Percentiles rank a stretch among this genome's conserved stretches.
These are phyloP conservation scores for Cynodonichthys magdalenae DNA, from an alignment of 2,797 vertebrate species.

Conservation along the genomic window DNA sequence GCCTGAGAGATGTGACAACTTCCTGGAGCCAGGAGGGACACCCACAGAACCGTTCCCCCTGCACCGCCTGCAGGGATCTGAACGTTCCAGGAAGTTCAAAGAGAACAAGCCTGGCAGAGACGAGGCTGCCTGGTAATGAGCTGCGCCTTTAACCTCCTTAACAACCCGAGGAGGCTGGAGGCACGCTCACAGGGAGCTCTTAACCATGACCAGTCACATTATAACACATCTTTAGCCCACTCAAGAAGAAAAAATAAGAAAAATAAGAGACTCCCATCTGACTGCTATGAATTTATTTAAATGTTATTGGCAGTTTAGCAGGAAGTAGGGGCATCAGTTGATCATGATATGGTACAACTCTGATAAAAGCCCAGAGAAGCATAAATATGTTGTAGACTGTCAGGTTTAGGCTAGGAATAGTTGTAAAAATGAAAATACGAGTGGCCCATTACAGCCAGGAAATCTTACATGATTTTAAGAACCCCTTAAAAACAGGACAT, in stretches of 20 bases:
- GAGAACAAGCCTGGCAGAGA: slow-evolving; percentile 35
- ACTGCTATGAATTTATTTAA: slow-evolving; percentile 3
- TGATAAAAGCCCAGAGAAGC: slow-evolving; percentile 16
- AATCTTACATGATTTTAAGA: slow-evolving; percentile 13
- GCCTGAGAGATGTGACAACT: slow-evolving; percentile 15
- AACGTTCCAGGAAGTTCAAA: slow-evolving; percentile 57
- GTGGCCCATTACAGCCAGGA: slow-evolving; percentile 15
- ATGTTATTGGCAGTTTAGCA: slow-evolving; percentile 9
- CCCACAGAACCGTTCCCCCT: slow-evolving; percentile 5
- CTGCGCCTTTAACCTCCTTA: slow-evolving; percentile 41
- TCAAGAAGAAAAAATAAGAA: background rate
- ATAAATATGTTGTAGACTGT: slow-evolving; percentile 11
- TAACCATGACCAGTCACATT: slow-evolving; percentile 39
- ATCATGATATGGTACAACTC: slow-evolving; percentile 25
- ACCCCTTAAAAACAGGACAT: background rate
- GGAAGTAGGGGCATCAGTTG: background rate
- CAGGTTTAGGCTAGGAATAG: slow-evolving; percentile 21
- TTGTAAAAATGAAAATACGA: background rate
- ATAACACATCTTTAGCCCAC: slow-evolving; percentile 21
- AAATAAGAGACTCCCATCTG: slow-evolving; percentile 5
- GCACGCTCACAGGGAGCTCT: slow-evolving; percentile 21
- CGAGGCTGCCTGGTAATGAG: slow-evolving; percentile 48
- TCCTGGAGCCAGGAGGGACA: slow-evolving; percentile 28
- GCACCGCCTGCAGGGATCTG: slow-evolving; percentile 45
- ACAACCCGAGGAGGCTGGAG: slow-evolving; percentile 40